Evolutionary conservation across 2,888 invertebrate genomes (phyloP).

Genomic region (Apoda limacodes): DNA sequence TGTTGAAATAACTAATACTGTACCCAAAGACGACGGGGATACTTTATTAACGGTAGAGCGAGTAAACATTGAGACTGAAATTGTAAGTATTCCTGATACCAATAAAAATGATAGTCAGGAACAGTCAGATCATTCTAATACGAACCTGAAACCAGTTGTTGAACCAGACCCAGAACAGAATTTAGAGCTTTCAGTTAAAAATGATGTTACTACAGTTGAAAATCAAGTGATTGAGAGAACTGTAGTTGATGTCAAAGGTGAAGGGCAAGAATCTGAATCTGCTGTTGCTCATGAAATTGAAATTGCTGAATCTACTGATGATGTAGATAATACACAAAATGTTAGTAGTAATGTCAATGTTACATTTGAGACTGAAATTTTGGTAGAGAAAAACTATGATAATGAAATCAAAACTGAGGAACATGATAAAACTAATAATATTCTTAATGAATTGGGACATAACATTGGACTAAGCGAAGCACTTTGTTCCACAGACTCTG

Average conservation of each 20-base stretch:
- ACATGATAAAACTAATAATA: conserved; percentile 28
- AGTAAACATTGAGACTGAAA: no score
- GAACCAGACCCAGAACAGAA: no score
- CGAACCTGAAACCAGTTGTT: no score
- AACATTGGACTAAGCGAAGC: conserved; percentile 55
- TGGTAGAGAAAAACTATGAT: conserved; percentile 45
- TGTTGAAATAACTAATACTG: no score
- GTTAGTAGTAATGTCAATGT: conserved; percentile 27
- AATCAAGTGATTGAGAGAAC: conserved; percentile 8
- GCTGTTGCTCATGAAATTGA: conserved; percentile 15
- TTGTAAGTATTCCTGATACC: no score
- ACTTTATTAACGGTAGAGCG: no score
- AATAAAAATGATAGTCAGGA: no score
- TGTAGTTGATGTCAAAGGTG: conserved; percentile 18
- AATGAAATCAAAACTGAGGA: conserved; percentile 29
- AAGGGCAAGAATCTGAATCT: no score
- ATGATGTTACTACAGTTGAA: no score
- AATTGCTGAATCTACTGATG: conserved; percentile 17
- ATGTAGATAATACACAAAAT: conserved; percentile 20
- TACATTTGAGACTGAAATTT: conserved; percentile 52
- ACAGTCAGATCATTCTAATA: no score
- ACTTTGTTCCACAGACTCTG: conserved; percentile 42
- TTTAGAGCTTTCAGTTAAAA: no score
- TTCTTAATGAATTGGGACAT: conserved; percentile 46
- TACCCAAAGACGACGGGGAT: no score